Evolutionary conservation across 2,888 invertebrate species (phyloP).

Genomic region (Acleris sparsana): DNA sequence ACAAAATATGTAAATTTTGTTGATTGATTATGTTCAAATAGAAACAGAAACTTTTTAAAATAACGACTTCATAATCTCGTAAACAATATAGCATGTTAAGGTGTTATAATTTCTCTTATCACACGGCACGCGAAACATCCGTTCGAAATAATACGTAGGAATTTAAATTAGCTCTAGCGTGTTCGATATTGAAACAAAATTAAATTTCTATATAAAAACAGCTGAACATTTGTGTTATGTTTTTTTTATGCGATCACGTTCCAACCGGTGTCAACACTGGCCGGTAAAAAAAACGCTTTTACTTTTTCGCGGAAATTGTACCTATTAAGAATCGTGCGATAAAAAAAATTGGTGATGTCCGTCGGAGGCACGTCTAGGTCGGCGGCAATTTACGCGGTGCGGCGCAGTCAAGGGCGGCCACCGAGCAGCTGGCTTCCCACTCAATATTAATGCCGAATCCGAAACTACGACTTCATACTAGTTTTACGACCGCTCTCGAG

Average conservation of each 20-base stretch:
- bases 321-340: slow-evolving; percentile 31
- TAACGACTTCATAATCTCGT: background rate
- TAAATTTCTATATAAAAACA: slow-evolving; percentile 39
- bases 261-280: slow-evolving; percentile 39
- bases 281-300: slow-evolving; percentile 52
- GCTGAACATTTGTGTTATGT: slow-evolving; percentile 41
- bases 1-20: background rate
- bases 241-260: slow-evolving; percentile 39
- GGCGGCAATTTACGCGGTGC: slow-evolving; percentile 45
- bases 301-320: slow-evolving; percentile 54
- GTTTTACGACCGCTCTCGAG: slow-evolving; percentile 68
- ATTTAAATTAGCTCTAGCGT: slow-evolving; percentile 6
- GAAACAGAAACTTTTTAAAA: background rate
- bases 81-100: slow-evolving; percentile 7
- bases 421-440: slow-evolving; percentile 67
- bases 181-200: slow-evolving; percentile 35
- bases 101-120: slow-evolving; percentile 1
- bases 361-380: slow-evolving; percentile 44
- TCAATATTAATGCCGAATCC: slow-evolving; percentile 67
- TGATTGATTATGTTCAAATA: background rate
- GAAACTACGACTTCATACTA: slow-evolving; percentile 57
- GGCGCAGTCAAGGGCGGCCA: slow-evolving; percentile 76
- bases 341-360: slow-evolving; percentile 38
- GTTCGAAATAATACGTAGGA: slow-evolving; percentile 2
- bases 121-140: slow-evolving; percentile 3